Conservation (phyloP, 2,113 vertebrate genomes). For the Smithornis capensis region DNA sequence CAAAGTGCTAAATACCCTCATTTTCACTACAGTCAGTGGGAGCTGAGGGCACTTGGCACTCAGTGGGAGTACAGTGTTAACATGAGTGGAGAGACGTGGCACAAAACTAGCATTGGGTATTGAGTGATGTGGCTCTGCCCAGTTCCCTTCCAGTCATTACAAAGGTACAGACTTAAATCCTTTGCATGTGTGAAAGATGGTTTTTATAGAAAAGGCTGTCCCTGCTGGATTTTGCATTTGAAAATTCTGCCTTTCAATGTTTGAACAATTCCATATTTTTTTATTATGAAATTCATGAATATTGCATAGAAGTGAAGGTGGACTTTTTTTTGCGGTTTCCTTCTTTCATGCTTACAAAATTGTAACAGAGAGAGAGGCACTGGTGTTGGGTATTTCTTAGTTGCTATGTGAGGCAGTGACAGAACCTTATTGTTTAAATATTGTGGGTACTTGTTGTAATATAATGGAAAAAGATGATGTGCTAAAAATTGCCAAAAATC, state of each 20-base stretch:
- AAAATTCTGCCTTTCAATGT: constrained; percentile 32
- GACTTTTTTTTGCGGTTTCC: not conserved
- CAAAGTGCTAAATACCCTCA: not conserved
- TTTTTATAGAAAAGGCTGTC: not conserved
- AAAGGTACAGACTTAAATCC: not conserved
- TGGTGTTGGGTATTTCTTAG: not conserved
- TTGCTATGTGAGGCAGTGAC: not conserved
- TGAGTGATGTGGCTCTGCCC: not conserved
- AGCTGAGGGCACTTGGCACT: not conserved
- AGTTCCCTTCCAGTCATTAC: not conserved
- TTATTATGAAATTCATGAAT: constrained; percentile 46
- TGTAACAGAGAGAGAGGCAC: not conserved
- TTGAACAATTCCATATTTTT: constrained; percentile 30
- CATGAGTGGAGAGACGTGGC: not conserved
- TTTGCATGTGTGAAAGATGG: not conserved
- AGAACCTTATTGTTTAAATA: not conserved
- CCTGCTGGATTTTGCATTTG: constrained; percentile 37
- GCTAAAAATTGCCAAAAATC: not conserved
- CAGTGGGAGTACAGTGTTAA: fast-evolving
- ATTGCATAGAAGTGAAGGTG: constrained; percentile 4
- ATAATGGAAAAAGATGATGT: not conserved
- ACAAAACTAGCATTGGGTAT: not conserved
- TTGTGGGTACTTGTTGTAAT: not conserved
- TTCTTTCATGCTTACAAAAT: constrained; percentile 27
- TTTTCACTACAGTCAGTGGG: not conserved